Evolutionary conservation across 2,888 invertebrate species (phyloP).

Genomic region (Scrobipalpa costella): DNA sequence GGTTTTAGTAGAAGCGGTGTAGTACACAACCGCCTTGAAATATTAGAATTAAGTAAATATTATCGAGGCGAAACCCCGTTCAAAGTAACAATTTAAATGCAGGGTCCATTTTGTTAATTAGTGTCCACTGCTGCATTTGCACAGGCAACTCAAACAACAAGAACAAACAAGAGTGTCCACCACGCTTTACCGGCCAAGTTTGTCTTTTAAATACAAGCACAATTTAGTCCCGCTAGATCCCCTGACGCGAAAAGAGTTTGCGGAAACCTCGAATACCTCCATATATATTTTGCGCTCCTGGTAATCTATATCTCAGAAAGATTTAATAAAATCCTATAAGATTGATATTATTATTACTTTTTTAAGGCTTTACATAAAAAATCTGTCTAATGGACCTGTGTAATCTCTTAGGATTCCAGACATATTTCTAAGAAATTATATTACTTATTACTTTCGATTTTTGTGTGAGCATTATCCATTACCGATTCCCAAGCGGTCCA

Average conservation of each 20-base stretch:
- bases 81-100: no score
- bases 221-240: background rate
- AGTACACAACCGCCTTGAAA: no score
- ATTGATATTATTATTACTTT: background rate
- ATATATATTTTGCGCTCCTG: background rate
- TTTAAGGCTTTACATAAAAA: background rate
- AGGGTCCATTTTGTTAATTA: conserved; percentile 19
- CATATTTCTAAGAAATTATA: background rate
- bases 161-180: conserved; percentile 24
- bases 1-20: no score
- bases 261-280: background rate
- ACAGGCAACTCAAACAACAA: conserved; percentile 13
- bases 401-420: conserved; percentile 4
- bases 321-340: no score
- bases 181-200: conserved; percentile 24
- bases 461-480: conserved; percentile 5
- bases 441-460: background rate
- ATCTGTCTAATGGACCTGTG: conserved; percentile 4
- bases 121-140: conserved; percentile 5
- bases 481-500: background rate
- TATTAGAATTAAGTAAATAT: no score
- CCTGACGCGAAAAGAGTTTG: conserved; percentile 8
- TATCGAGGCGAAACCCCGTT: no score
- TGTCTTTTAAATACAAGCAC: conserved; percentile 27
- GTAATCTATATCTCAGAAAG: background rate